Evolutionary conservation across 2,888 invertebrate species (phyloP).

Genomic region (Morpho helenor): DNA sequence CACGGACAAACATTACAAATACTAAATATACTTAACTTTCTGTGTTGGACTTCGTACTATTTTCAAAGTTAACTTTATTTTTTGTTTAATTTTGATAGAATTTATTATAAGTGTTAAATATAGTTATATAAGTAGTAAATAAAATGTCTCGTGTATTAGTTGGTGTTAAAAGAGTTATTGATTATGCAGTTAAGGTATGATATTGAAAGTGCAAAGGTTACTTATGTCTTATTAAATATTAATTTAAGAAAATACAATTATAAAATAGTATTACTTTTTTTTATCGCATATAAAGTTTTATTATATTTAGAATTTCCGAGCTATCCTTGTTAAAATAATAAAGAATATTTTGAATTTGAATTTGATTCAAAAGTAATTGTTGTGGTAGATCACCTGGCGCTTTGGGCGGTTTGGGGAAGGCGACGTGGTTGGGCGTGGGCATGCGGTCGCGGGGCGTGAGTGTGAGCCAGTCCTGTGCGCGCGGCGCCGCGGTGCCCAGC

Average conservation of each 20-base stretch:
- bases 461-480: slow-evolving; percentile 84
- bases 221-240: slow-evolving; percentile 12
- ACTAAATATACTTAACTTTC: not conserved
- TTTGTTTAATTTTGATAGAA: slow-evolving; percentile 23
- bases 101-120: slow-evolving; percentile 21
- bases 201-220: slow-evolving; percentile 63
- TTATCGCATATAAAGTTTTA: no score
- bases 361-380: not conserved
- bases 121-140: slow-evolving; percentile 20
- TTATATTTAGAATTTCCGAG: no score
- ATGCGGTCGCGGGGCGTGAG: slow-evolving; percentile 87
- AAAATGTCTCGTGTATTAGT: slow-evolving; percentile 96
- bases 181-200: slow-evolving; percentile 98
- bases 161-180: slow-evolving; percentile 98
- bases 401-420: slow-evolving; percentile 95
- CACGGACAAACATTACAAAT: no score
- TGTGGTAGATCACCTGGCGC: slow-evolving; percentile 81
- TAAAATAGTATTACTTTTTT: no score
- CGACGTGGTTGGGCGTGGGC: slow-evolving; percentile 89
- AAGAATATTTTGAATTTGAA: not conserved
- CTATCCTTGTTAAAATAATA: no score
- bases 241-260: no score
- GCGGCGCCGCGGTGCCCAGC: slow-evolving; percentile 51
- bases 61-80: slow-evolving; percentile 21
- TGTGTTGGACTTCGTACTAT: slow-evolving; percentile 33